A percentile compares a stretch with the other conserved stretches of the same genome.
Conservation (phyloP, 2,797 vertebrate genomes). For the Gallirallus australis region DNA sequence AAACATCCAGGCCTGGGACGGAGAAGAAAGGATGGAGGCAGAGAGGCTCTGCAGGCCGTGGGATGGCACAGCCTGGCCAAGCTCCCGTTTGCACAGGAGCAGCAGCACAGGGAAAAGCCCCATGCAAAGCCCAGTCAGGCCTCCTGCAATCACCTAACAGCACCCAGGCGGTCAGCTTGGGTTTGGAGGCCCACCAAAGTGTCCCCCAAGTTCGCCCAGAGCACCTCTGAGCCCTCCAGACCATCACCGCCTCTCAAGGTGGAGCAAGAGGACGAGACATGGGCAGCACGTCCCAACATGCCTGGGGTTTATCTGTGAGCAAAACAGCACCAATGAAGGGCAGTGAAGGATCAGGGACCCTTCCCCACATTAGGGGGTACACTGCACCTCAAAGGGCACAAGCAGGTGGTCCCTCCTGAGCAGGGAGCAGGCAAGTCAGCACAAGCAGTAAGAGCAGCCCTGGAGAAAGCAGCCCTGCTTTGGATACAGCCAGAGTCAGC, state of each 20-base stretch:
- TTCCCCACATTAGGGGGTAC: background rate
- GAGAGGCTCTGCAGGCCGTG: rapidly evolving
- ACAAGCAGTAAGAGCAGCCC: background rate
- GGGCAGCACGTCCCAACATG: rapidly evolving
- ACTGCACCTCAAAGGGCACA: background rate
- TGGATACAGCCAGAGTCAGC: background rate
- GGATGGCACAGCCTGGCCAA: background rate
- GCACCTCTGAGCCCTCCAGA: background rate
- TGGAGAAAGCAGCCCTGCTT: background rate
- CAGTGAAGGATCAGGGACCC: background rate
- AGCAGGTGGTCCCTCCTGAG: background rate
- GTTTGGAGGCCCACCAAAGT: background rate
- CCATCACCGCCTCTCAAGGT: background rate
- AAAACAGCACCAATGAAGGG: background rate
- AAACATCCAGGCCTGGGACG: too few species aligned
- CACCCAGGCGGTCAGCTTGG: background rate
- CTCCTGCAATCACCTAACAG: background rate
- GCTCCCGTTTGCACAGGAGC: background rate
- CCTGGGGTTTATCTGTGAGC: background rate
- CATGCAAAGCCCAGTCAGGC: background rate
- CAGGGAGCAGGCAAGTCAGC: background rate
- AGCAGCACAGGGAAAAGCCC: rapidly evolving
- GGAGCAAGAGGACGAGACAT: background rate
- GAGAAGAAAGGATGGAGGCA: background rate
- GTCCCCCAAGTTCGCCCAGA: too few species aligned